phyloP scores from a whole-genome alignment of 2,888 invertebrate species.

The Agonopterix subpropinquella region DNA sequence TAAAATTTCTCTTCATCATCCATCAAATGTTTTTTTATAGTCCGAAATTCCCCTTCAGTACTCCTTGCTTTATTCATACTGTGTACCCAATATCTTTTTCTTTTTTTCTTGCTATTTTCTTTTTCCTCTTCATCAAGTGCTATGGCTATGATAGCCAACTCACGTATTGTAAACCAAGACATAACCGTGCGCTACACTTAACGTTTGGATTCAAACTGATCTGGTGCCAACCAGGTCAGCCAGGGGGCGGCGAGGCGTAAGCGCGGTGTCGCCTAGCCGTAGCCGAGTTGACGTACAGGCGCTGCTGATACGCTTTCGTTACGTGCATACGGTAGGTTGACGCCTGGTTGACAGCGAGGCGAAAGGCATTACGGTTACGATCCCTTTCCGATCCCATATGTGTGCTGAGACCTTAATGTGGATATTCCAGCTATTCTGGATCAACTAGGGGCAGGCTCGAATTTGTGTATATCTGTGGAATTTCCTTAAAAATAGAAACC shows the following conservation, averaged over 20 bases:
- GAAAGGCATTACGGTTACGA: constrained; percentile 12
- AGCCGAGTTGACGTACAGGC: constrained; percentile 17
- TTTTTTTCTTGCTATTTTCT: constrained; percentile 10
- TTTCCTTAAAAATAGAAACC: no score
- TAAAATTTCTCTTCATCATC: constrained; percentile 16
- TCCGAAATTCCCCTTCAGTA: constrained; percentile 17
- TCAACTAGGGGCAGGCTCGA: no score
- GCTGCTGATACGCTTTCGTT: constrained; percentile 13
- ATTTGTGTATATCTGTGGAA: no score
- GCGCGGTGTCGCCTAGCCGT: constrained; percentile 9
- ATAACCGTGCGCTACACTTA: constrained; percentile 17
- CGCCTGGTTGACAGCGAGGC: constrained; percentile 13
- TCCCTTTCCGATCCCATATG: constrained; percentile 9
- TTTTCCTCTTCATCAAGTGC: constrained; percentile 14
- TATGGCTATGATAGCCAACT: constrained; percentile 12
- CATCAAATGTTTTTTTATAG: constrained; percentile 15
- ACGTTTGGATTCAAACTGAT: constrained; percentile 15
- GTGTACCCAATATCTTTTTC: constrained; percentile 12
- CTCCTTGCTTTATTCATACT: constrained; percentile 15
- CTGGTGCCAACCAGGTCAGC: constrained; percentile 6
- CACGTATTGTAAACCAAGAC: constrained; percentile 18
- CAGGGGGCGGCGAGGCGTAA: constrained; percentile 7
- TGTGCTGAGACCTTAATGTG: constrained; percentile 6
- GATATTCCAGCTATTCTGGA: no score
- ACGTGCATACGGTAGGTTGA: constrained; percentile 14